Evolutionary conservation across 2,888 invertebrate species (phyloP).

Genomic region (Caenorhabditis sp.): DNA sequence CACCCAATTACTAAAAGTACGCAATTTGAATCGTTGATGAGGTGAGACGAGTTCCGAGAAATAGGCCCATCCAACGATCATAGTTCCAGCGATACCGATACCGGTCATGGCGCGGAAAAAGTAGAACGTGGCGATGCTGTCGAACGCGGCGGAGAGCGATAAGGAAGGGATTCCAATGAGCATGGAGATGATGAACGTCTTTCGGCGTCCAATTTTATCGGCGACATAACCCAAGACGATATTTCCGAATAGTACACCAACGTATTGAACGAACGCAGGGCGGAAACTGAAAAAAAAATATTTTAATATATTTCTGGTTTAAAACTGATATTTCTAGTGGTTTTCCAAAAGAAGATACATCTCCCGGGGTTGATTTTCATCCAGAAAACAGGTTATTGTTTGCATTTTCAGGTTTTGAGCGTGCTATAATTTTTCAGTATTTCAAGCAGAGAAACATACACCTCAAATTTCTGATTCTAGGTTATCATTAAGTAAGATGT

Average conservation of each 20-base stretch:
- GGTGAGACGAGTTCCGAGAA: constrained; percentile 54
- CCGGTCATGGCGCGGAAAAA: constrained; percentile 51
- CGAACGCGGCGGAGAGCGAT: constrained; percentile 44
- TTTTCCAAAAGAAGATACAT: no score
- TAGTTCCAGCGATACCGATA: constrained; percentile 52
- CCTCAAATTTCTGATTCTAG: no score
- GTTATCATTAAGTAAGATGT: no score
- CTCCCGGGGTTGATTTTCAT: no score
- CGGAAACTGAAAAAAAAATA: constrained; percentile 36
- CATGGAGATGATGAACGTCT: constrained; percentile 51
- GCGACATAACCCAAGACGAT: constrained; percentile 50
- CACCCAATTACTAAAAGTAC: constrained; percentile 55
- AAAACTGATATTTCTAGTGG: background rate
- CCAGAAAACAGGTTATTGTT: no score
- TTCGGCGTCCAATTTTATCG: constrained; percentile 46
- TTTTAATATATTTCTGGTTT: background rate
- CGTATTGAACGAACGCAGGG: constrained; percentile 53
- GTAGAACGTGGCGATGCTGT: constrained; percentile 47
- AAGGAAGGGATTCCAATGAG: constrained; percentile 48
- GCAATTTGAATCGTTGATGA: constrained; percentile 50
- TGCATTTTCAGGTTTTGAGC: no score
- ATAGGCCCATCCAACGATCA: constrained; percentile 56
- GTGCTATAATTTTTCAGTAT: no score
- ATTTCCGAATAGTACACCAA: constrained; percentile 54
- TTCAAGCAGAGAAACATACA: no score